Evolutionary conservation across 2,797 vertebrate genomes (phyloP).

Genomic region (Sebastes taczanowskii): DNA sequence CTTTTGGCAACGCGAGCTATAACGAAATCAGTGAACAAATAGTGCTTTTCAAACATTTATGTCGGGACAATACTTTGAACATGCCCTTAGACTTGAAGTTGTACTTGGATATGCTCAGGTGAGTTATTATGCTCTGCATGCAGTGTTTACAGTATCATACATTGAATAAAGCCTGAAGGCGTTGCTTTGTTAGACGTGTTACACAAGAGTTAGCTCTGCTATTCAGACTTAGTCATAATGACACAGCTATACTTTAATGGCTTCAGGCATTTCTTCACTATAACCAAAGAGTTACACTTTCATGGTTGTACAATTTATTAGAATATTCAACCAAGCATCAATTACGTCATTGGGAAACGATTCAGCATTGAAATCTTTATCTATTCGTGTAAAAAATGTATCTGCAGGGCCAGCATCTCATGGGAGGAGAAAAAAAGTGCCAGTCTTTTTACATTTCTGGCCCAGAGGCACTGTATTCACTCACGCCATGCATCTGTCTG

Average conservation of each 20-base stretch:
- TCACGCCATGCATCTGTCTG: conserved; percentile 17
- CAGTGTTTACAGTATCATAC: conserved; percentile 13
- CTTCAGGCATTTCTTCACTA: neutral
- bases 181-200: conserved; percentile 12
- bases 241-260: neutral
- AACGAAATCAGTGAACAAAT: neutral
- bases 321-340: neutral
- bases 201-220: neutral
- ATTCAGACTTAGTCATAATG: neutral
- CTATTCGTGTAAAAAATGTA: neutral
- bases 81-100: neutral
- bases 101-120: neutral
- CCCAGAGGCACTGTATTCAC: neutral
- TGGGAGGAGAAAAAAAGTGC: neutral
- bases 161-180: neutral
- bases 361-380: neutral
- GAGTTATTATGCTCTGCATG: neutral
- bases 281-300: neutral
- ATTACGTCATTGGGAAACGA: neutral
- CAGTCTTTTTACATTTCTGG: conserved; percentile 10
- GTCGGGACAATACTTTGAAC: neutral
- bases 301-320: neutral
- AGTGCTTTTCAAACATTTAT: neutral
- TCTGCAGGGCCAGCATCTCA: neutral
- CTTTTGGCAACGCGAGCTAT: neutral